Conservation (phyloP, 2,113 vertebrate genomes). For the Falcunculus frontatus region DNA sequence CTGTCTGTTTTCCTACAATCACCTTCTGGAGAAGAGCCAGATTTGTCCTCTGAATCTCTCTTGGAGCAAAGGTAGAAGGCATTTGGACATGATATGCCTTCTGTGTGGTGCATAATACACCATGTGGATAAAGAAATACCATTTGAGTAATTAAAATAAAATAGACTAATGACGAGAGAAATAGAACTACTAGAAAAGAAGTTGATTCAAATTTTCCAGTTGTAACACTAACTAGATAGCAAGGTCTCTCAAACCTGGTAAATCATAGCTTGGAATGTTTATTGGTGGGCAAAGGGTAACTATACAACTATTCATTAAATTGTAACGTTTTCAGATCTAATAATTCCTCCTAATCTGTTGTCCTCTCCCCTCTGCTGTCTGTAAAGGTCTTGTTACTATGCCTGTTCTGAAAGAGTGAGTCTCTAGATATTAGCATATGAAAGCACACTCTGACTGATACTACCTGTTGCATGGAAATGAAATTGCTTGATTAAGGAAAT, state of each 20-base stretch:
- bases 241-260: background rate
- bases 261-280: background rate
- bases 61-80: background rate
- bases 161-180: background rate
- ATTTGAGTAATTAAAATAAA: background rate
- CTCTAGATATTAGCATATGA: background rate
- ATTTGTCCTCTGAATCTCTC: background rate
- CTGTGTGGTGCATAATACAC: background rate
- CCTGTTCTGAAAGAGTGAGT: background rate
- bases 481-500: conserved; percentile 48
- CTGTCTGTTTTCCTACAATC: background rate
- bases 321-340: background rate
- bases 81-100: background rate
- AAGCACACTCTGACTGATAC: conserved; percentile 46
- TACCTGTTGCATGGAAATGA: conserved; percentile 10
- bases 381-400: background rate
- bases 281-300: background rate
- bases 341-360: background rate
- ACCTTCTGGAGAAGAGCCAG: background rate
- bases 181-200: background rate
- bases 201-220: background rate
- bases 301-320: conserved; percentile 14
- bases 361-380: background rate
- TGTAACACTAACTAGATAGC: background rate
- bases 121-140: background rate